Evolutionary conservation across 2,888 invertebrate species (phyloP).

Genomic region (Hemicrepidius hirtus): DNA sequence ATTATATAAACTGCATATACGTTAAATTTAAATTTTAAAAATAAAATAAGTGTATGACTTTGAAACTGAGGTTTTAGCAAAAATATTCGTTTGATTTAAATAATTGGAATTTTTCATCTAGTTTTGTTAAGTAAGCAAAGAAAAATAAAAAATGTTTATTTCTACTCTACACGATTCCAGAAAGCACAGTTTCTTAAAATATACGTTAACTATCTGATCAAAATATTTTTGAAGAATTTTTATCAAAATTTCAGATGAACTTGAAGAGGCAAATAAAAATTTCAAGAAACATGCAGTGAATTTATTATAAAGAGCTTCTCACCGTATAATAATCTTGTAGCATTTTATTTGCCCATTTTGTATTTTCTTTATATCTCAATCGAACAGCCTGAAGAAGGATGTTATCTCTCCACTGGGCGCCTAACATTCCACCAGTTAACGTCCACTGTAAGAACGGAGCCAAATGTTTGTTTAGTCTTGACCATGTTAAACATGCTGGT

Average conservation of each 20-base stretch:
- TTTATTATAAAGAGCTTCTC: conserved; percentile 51
- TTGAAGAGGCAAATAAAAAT: neutral
- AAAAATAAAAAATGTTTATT: too few relatives aligned
- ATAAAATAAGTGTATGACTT: too few relatives aligned
- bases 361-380: conserved; percentile 77
- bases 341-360: conserved; percentile 72
- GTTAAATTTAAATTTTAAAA: too few relatives aligned
- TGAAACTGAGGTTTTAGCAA: too few relatives aligned
- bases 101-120: too few relatives aligned
- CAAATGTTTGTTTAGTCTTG: conserved; percentile 78
- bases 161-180: too few relatives aligned
- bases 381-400: conserved; percentile 78
- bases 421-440: conserved; percentile 74
- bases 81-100: too few relatives aligned
- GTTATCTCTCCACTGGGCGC: conserved; percentile 79
- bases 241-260: neutral
- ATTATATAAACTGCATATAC: too few relatives aligned
- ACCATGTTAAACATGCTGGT: conserved; percentile 81
- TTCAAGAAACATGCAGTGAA: conserved; percentile 4
- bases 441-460: conserved; percentile 81
- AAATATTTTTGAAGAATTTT: neutral
- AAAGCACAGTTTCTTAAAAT: too few relatives aligned
- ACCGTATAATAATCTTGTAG: conserved; percentile 79
- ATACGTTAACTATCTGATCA: too few relatives aligned
- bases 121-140: too few relatives aligned